These are phyloP conservation scores for Merops nubicus DNA, from an alignment of 2,113 vertebrate species.

Conservation along the genomic window DNA sequence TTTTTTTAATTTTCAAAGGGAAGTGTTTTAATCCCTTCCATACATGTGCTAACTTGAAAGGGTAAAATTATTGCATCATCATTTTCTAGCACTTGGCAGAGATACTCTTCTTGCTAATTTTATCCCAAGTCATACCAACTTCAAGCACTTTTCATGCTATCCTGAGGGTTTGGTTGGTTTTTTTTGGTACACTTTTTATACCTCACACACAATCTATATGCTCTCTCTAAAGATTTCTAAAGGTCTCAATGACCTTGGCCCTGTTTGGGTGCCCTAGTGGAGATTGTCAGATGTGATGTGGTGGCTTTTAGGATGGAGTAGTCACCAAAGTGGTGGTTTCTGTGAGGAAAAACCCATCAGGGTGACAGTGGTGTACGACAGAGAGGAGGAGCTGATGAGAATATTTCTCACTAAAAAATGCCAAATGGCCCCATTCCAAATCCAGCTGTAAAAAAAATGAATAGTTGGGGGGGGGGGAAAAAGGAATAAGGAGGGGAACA, in stretches of 20 bases:
- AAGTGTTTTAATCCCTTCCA: slow-evolving; percentile 52
- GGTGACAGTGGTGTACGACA: neutral
- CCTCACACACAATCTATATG: slow-evolving; percentile 14
- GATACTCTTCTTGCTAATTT: slow-evolving; percentile 49
- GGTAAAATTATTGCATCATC: slow-evolving; percentile 65
- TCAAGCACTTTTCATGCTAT: slow-evolving; percentile 34
- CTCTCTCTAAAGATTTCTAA: slow-evolving; percentile 8
- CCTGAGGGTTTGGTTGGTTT: no score
- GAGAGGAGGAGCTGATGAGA: slow-evolving; percentile 28
- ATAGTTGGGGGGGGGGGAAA: neutral
- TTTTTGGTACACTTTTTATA: slow-evolving; percentile 9
- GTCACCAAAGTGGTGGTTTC: slow-evolving; percentile 48
- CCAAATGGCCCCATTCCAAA: slow-evolving; percentile 22
- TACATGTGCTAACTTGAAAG: slow-evolving; percentile 56
- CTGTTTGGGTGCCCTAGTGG: slow-evolving; percentile 44
- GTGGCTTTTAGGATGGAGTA: slow-evolving; percentile 36
- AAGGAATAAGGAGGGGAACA: neutral
- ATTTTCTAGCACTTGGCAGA: slow-evolving; percentile 60
- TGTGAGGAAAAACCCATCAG: slow-evolving; percentile 38
- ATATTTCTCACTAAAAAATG: slow-evolving; percentile 30
- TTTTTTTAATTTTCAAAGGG: slow-evolving; percentile 7
- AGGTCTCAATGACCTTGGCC: slow-evolving; percentile 52
- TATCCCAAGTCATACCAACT: slow-evolving; percentile 35
- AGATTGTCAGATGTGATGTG: slow-evolving; percentile 41
- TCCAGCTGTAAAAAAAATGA: neutral